Percentiles rank a stretch among this genome's conserved stretches.
phyloP scores from a whole-genome alignment of 2,113 vertebrate genomes.

The Guaruba guarouba region DNA sequence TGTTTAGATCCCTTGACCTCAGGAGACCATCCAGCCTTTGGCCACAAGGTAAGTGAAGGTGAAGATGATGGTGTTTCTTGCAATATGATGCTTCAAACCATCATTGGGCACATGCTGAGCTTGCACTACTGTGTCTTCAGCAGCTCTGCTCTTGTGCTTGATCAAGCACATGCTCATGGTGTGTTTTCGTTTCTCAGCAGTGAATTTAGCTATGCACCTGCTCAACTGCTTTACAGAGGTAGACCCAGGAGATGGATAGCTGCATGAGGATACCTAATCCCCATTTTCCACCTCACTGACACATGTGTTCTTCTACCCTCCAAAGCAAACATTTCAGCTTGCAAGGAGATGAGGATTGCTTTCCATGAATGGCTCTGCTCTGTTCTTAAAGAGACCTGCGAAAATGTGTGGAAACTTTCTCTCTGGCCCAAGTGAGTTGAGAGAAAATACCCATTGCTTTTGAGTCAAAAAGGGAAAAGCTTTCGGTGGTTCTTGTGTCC shows the following conservation, averaged over 20 bases:
- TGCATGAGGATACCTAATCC: not conserved
- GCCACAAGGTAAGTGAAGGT: not conserved
- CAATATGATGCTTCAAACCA: not conserved
- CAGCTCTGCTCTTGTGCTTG: fast-evolving
- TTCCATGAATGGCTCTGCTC: not conserved
- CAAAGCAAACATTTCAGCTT: conserved; percentile 10
- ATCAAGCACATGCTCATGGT: fast-evolving
- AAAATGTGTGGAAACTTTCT: conserved; percentile 45
- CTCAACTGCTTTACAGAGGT: not conserved
- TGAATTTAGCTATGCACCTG: not conserved
- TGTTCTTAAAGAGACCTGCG: not conserved
- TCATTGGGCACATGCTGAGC: not conserved
- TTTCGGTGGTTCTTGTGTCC: not conserved
- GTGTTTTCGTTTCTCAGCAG: not conserved
- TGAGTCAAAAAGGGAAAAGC: not conserved
- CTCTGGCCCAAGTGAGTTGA: not conserved
- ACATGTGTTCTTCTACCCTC: not conserved
- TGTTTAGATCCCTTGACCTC: not conserved
- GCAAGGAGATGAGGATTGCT: not conserved
- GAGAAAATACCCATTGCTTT: not conserved
- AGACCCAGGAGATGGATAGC: not conserved
- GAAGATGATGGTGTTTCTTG: not conserved
- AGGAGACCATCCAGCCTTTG: not conserved
- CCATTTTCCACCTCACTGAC: not conserved
- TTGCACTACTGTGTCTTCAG: fast-evolving